Evolutionary conservation across 2,113 vertebrate genomes (phyloP).

Genomic region (Colaptes auratus): DNA sequence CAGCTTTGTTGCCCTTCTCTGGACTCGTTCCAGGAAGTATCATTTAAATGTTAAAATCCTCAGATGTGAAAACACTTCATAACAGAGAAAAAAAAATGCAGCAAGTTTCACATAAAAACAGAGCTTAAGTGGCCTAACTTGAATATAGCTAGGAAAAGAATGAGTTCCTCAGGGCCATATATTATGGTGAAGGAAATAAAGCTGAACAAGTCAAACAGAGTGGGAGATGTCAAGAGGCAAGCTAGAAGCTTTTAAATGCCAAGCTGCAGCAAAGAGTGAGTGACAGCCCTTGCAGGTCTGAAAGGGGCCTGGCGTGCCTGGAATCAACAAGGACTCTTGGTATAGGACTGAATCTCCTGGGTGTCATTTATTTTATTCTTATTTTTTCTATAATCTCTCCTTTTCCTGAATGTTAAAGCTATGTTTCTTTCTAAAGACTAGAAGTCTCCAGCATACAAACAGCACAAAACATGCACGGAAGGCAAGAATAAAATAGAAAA

Average conservation of each 20-base stretch:
- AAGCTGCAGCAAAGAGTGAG: neutral
- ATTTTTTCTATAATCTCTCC: neutral
- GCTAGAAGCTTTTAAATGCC: slow-evolving; percentile 43
- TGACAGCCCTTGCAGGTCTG: slow-evolving; percentile 7
- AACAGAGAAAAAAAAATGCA: neutral
- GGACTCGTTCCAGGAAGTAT: neutral
- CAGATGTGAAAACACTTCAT: neutral
- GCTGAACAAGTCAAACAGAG: slow-evolving; percentile 34
- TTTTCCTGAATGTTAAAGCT: neutral
- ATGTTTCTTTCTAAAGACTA: neutral
- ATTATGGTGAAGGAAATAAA: slow-evolving; percentile 55
- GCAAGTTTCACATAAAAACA: slow-evolving; percentile 26
- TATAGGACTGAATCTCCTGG: neutral
- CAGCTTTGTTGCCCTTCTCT: too few species aligned
- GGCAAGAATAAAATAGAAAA: neutral
- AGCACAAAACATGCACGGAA: neutral
- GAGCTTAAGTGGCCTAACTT: neutral
- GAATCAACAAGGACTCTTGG: neutral
- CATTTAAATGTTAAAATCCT: neutral
- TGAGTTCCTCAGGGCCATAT: neutral
- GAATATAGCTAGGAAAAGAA: neutral
- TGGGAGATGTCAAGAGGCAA: slow-evolving; percentile 45
- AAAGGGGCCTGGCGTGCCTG: neutral
- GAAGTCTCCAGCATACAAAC: neutral
- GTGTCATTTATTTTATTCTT: neutral